Conservation (phyloP, 2,888 invertebrate genomes). For the Operophtera brumata region DNA sequence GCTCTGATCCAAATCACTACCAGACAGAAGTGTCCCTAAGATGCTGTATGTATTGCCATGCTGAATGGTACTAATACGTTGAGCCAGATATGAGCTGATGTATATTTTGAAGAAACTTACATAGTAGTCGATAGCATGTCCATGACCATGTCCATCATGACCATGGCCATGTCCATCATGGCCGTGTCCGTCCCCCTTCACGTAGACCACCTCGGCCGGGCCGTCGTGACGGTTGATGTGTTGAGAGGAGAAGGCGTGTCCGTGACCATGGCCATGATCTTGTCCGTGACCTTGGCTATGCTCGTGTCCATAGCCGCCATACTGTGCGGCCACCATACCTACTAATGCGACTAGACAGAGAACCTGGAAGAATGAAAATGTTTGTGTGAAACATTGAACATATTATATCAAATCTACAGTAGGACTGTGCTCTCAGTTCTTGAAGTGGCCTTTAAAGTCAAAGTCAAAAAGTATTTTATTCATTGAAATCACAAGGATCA, state of each 20-base stretch:
- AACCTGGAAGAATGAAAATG: constrained; percentile 35
- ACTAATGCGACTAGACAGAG: constrained; percentile 48
- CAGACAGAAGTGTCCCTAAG: too few relatives aligned
- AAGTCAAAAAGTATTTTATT: too few relatives aligned
- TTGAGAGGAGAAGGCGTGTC: constrained; percentile 44
- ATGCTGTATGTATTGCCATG: too few relatives aligned
- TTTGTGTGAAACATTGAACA: neutral
- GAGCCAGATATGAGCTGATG: too few relatives aligned
- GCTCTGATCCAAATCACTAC: too few relatives aligned
- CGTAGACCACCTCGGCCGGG: constrained; percentile 38
- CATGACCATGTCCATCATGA: constrained; percentile 59
- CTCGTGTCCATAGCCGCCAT: constrained; percentile 53
- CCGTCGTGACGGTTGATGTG: constrained; percentile 43
- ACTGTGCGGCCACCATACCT: constrained; percentile 45
- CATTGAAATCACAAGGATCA: too few relatives aligned
- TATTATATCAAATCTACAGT: too few relatives aligned
- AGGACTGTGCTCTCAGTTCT: too few relatives aligned
- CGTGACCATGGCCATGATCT: constrained; percentile 48
- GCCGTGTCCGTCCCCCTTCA: constrained; percentile 57
- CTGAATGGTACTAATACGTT: too few relatives aligned
- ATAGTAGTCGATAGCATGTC: constrained; percentile 44
- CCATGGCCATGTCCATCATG: constrained; percentile 48
- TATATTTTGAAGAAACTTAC: constrained; percentile 21
- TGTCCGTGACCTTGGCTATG: constrained; percentile 48
- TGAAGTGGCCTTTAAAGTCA: too few relatives aligned